Conservation (phyloP, 2,888 invertebrate species). For the Callimorpha dominula region DNA sequence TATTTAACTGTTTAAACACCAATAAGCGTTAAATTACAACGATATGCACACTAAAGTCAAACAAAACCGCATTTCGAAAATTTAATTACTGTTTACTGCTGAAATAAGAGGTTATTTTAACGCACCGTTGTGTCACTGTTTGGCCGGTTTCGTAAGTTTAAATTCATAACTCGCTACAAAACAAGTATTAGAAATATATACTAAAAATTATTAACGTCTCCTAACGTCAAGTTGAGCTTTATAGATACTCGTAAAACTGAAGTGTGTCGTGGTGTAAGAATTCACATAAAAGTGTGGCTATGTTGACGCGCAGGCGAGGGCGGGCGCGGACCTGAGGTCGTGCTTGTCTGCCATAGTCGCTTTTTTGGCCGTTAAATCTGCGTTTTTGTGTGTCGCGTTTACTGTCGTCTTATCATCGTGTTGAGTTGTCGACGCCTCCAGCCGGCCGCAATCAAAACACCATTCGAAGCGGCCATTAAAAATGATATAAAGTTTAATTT, state of each 20-base stretch:
- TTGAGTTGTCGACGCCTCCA: slow-evolving; percentile 87
- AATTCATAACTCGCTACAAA: slow-evolving; percentile 55
- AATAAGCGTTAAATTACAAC: slow-evolving; percentile 77
- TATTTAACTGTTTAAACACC: slow-evolving; percentile 80
- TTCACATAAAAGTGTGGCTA: slow-evolving; percentile 73
- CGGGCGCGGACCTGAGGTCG: slow-evolving; percentile 31
- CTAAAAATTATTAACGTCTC: slow-evolving; percentile 74
- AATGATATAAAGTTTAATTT: slow-evolving; percentile 86
- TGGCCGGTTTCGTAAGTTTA: slow-evolving; percentile 4
- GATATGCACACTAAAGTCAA: slow-evolving; percentile 64
- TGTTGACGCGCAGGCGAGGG: slow-evolving; percentile 50
- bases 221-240: slow-evolving; percentile 71
- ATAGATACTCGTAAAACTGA: slow-evolving; percentile 78
- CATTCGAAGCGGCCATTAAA: slow-evolving; percentile 84
- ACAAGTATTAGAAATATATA: slow-evolving; percentile 65
- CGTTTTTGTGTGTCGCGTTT: slow-evolving; percentile 80
- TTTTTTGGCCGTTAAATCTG: slow-evolving; percentile 81
- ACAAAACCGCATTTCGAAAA: slow-evolving; percentile 57
- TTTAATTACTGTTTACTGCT: slow-evolving; percentile 45
- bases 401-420: slow-evolving; percentile 84
- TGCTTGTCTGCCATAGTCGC: slow-evolving; percentile 50
- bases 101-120: slow-evolving; percentile 48
- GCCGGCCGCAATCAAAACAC: slow-evolving; percentile 85
- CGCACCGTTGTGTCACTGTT: slow-evolving; percentile 38
- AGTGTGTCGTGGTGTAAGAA: slow-evolving; percentile 78